phyloP scores from a whole-genome alignment of 2,797 vertebrate genomes.

The Myotis pilosus region DNA sequence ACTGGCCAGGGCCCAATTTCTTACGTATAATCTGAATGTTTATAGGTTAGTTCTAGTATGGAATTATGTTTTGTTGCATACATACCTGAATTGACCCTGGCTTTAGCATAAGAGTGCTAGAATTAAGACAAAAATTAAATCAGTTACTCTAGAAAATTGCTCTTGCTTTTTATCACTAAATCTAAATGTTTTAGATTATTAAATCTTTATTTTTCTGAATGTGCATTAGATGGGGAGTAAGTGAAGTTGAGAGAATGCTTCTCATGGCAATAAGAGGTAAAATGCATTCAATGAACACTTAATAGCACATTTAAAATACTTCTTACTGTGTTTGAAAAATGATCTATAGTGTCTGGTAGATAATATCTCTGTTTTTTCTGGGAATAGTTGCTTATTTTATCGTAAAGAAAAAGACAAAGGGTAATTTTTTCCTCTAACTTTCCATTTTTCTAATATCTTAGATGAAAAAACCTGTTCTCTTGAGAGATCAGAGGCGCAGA shows the following conservation, averaged over 20 bases:
- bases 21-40: constrained; percentile 36
- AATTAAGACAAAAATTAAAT: constrained; percentile 42
- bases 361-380: background rate
- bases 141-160: constrained; percentile 6
- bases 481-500: constrained; percentile 74
- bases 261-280: background rate
- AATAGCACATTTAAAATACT: constrained; percentile 29
- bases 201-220: constrained; percentile 7
- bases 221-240: constrained; percentile 10
- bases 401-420: constrained; percentile 47
- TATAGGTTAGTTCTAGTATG: background rate
- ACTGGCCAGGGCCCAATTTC: background rate
- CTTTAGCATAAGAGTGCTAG: constrained; percentile 32
- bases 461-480: constrained; percentile 69
- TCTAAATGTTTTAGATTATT: background rate
- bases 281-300: constrained; percentile 17
- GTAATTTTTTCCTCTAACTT: constrained; percentile 33
- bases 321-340: constrained; percentile 24
- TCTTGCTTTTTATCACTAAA: background rate
- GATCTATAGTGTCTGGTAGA: background rate
- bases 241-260: background rate
- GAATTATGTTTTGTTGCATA: constrained; percentile 25
- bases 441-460: constrained; percentile 43
- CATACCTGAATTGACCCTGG: background rate
- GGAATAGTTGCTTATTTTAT: constrained; percentile 44